These are phyloP conservation scores for Phania funesta DNA, from an alignment of 2,888 invertebrate genomes.

Conservation along the genomic window DNA sequence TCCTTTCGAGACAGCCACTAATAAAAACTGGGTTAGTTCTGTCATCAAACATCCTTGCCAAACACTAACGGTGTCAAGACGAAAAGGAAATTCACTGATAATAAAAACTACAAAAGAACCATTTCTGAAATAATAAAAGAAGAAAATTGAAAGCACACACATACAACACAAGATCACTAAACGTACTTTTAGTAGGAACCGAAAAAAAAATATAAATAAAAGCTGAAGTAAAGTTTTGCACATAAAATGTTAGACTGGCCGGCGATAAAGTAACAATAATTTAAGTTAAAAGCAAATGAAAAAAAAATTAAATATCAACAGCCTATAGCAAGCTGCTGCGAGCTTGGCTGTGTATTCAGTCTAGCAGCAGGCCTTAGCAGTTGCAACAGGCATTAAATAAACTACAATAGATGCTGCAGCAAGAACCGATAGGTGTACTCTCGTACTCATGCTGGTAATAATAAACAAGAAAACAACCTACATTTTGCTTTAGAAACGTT, in stretches of 20 bases:
- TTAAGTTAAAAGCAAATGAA: conserved; percentile 41
- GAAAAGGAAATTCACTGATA: conserved; percentile 54
- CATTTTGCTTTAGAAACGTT: conserved; percentile 2
- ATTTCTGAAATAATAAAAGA: conserved; percentile 4
- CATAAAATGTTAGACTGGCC: conserved; percentile 44
- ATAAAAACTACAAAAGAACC: conserved; percentile 25
- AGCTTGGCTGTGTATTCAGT: conserved; percentile 10
- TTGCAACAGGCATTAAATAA: conserved; percentile 23
- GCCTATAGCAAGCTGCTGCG: conserved; percentile 30
- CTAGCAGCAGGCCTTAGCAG: conserved; percentile 23
- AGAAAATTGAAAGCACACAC: conserved; percentile 30
- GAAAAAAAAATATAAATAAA: conserved; percentile 12
- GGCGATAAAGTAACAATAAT: conserved; percentile 59
- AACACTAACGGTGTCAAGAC: conserved; percentile 32
- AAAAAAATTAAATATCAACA: conserved; percentile 25
- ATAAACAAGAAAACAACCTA: conserved; percentile 46
- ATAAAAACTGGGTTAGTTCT: conserved; percentile 53
- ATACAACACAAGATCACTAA: conserved; percentile 12
- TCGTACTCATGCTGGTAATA: not conserved
- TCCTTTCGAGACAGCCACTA: conserved; percentile 29
- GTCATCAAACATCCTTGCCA: conserved; percentile 56
- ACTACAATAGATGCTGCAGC: conserved; percentile 29
- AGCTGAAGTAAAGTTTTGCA: conserved; percentile 21
- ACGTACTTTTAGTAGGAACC: not conserved
- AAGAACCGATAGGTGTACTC: not conserved